phyloP scores from a whole-genome alignment of 2,797 vertebrate species.

The Thunnus albacares region DNA sequence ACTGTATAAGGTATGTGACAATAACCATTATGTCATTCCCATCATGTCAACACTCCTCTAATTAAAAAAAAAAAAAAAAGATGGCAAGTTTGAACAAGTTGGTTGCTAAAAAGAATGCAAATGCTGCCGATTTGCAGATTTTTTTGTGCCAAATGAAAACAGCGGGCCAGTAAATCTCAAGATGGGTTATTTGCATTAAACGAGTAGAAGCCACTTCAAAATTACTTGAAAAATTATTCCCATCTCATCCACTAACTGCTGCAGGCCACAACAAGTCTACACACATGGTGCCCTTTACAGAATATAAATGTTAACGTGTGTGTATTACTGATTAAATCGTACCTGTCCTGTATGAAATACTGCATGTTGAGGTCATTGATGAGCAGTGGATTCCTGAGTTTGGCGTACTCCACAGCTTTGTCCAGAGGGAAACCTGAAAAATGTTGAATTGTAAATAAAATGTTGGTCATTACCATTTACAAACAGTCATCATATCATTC shows the following conservation, averaged over 20 bases:
- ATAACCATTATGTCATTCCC: conserved; percentile 2
- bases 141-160: not conserved
- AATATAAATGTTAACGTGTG: not conserved
- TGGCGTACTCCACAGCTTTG: conserved; percentile 97
- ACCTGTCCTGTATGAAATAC: conserved; percentile 99
- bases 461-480: not conserved
- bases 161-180: not conserved
- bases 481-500: not conserved
- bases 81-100: not conserved
- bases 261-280: too few relatives aligned
- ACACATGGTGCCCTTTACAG: too few relatives aligned
- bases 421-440: conserved; percentile 95
- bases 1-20: not conserved
- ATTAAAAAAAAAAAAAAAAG: not conserved
- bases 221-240: not conserved
- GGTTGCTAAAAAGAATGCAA: not conserved
- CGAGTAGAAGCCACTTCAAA: not conserved
- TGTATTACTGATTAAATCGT: conserved; percentile 9
- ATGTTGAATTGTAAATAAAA: not conserved
- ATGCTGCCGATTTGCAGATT: too few relatives aligned
- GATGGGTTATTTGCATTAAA: not conserved
- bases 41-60: not conserved
- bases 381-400: conserved; percentile 94
- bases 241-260: not conserved
- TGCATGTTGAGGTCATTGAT: conserved; percentile 99